Conservation (phyloP, 2,888 invertebrate species). For the Liopterus haemorrhoidalis region DNA sequence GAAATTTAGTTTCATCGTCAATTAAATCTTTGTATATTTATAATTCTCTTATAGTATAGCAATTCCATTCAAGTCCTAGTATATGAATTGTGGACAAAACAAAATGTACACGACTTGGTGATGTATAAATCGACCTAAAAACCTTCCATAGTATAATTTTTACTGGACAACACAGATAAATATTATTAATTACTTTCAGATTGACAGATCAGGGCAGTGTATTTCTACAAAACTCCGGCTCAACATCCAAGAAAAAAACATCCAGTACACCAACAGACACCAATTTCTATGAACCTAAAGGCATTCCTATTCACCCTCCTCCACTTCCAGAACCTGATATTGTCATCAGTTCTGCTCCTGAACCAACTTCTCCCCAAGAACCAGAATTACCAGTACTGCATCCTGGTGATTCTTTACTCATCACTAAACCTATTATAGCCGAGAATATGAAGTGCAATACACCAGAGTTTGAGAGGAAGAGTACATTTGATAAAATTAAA, state of each 20-base stretch:
- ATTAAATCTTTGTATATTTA: too few species aligned
- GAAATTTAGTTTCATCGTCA: too few species aligned
- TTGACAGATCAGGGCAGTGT: conserved; percentile 73
- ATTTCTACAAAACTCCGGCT: conserved; percentile 45
- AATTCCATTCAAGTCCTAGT: too few species aligned
- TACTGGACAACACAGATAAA: neutral
- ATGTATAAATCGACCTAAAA: neutral
- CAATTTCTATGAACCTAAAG: conserved; percentile 38
- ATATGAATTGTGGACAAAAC: too few species aligned
- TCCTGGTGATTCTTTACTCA: conserved; percentile 59
- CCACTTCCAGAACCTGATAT: conserved; percentile 19
- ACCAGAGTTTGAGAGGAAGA: conserved; percentile 55
- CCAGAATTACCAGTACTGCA: conserved; percentile 51
- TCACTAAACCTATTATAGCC: conserved; percentile 48
- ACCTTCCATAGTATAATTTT: neutral
- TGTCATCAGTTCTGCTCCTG: conserved; percentile 13
- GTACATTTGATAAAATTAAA: conserved; percentile 51
- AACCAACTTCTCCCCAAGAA: conserved; percentile 26
- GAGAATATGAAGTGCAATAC: conserved; percentile 57
- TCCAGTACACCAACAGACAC: conserved; percentile 52
- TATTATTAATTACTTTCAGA: conserved; percentile 43
- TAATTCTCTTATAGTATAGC: too few species aligned
- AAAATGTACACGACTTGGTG: neutral
- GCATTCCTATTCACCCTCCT: conserved; percentile 14
- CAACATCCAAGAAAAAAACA: conserved; percentile 52